Percentiles rank a stretch among this genome's conserved stretches.
phyloP scores from a whole-genome alignment of 2,797 vertebrate genomes.

The Melanotaenia boesemani region DNA sequence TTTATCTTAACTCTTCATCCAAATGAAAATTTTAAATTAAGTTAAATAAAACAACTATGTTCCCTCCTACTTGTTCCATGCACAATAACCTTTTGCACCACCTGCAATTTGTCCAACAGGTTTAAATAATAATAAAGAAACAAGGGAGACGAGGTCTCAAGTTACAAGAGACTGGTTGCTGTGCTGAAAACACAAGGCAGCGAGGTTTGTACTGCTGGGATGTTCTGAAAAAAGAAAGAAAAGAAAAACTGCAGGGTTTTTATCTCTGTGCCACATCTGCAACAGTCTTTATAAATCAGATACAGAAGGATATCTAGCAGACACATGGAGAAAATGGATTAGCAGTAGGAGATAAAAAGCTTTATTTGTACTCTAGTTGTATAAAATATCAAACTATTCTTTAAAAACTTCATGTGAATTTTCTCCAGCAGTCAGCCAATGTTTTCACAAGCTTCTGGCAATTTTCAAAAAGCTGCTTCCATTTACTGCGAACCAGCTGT shows the following conservation, averaged over 20 bases:
- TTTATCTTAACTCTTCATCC: not conserved
- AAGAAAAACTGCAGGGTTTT: constrained; percentile 4
- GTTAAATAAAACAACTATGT: not conserved
- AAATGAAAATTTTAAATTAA: not conserved
- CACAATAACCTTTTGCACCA: constrained; percentile 5
- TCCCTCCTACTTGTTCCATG: constrained; percentile 7
- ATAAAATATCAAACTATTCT: constrained; percentile 12
- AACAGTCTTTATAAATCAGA: constrained; percentile 26
- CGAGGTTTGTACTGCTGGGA: constrained; percentile 14
- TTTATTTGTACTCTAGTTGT: constrained; percentile 25
- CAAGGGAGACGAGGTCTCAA: constrained; percentile 55
- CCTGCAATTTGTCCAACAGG: constrained; percentile 26
- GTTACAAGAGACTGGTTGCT: constrained; percentile 63
- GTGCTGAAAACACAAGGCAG: constrained; percentile 30
- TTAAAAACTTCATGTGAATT: constrained; percentile 23
- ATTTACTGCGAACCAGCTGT: constrained; percentile 19
- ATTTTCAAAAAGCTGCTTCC: not conserved
- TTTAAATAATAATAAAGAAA: constrained; percentile 53
- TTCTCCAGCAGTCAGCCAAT: constrained; percentile 1
- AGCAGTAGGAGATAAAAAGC: constrained; percentile 16
- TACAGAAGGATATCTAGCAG: not conserved
- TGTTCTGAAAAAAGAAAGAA: constrained; percentile 1
- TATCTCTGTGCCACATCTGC: constrained; percentile 36
- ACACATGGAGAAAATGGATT: constrained; percentile 25
- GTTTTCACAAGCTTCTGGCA: constrained; percentile 11